Evolutionary conservation across 2,888 invertebrate genomes (phyloP), one percentile per base, ranked within the genome.

Genomic region (Clepsis dumicolana): DNA sequence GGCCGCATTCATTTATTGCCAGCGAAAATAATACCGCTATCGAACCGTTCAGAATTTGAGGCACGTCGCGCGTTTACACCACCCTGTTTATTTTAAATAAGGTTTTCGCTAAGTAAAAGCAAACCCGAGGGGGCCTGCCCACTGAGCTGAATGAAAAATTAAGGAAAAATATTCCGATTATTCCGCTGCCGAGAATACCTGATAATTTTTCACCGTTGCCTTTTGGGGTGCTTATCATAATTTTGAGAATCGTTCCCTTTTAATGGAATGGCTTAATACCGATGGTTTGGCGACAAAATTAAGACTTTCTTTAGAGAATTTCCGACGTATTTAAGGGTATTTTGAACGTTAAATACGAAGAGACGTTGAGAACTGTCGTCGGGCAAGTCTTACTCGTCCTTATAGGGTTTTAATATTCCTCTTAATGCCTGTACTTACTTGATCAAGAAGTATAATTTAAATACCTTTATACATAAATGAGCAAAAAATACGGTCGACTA

Each of bases 21-120:
- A 81, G 82, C 76, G 80, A 83, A 87, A 89, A 90, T 88, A 89
- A 87, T 85, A 86, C 81, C 73, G 78, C 78, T 84, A 86, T 84
- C 80, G 83, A 81, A 75, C 73, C 79, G 80, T 84, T 88, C 80
- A 75, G 84, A 81, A 92, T 89, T 90, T 87, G 77, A 77, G 84
- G 85, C 91, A 93, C 92, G 91, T 90, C 80, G 74, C 72, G 80
- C 89, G 87, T 90, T 91, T 88, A 90, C 90, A 87, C 88, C 85
- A 81, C 80, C 81, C 83, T 91, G 91, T 91, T 92, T 91, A 89
- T 90, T 91, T 91, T 91, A 90, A 92, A 91, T 91, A 90, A 91
- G 89, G 88, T 89, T 88, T 63, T 83, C 80, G 85, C 84, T 90
- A 90, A 90, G 90, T 89, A 88, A 90, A 91, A 90, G 89, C 83